Evolutionary conservation across 2,113 vertebrate genomes (phyloP), one percentile per base, ranked within the genome.

Genomic region (Brienomyrus brachyistius): DNA sequence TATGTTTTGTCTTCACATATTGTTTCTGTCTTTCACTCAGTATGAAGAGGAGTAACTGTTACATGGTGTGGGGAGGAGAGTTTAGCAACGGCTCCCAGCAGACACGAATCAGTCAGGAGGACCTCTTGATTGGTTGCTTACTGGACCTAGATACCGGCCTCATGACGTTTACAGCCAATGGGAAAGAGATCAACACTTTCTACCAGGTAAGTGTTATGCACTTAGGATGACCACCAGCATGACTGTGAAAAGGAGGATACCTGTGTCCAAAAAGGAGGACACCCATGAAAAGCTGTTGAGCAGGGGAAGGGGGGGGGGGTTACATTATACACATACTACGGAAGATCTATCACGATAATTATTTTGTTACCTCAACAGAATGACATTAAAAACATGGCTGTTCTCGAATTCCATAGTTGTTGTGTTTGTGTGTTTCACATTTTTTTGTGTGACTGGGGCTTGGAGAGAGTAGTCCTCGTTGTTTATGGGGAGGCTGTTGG

Each of bases 101-200:
- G 92, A 96, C 97, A 0, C 94, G 98, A 5, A 96, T 98, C 92
- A 97, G 96, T 92, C 97, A 98, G 87, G 95, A 95, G 0, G 98
- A 99, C 93, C 96, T 98, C 89, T 94, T 98, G 90, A 98, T 99
- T 77, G 98, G 98, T 86, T 99, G 98, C 91, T 94, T 99, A 1
- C 94, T 98, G 70, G 98, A 99, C 94, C 90, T 98, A 94, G 98
- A 96, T 90, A 98, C 98, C 0, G 98, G 98, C 56, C 96, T 99
- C 50, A 99, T 99, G 98, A 99, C 97, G 83, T 99, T 99, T 90
- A 98, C 97, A 0, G 97, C 96, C 48, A 98, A 98, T 40, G 97
- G 97, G 90, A 99, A 99, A 92, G 98, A 99, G 91, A 97, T 98
- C 91, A 99, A 99, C 94, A 98, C 98, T 17, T 98, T 98, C 94